These are phyloP conservation scores for Cryptoblepharus egeriae DNA, from an alignment of 2,797 vertebrate genomes.

Conservation along the genomic window DNA sequence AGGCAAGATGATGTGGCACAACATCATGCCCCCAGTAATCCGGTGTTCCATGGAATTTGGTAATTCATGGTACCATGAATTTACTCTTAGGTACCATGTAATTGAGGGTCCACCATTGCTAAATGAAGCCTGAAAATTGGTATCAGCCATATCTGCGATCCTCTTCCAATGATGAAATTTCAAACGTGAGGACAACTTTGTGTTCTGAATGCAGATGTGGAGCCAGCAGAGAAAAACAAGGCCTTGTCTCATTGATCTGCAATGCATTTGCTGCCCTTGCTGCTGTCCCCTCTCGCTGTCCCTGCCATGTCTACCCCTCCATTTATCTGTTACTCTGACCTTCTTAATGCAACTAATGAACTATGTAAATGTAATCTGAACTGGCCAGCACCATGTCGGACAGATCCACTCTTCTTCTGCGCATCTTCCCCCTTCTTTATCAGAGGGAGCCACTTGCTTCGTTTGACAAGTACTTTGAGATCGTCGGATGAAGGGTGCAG, in stretches of 20 bases:
- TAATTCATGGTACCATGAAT: too few relatives aligned
- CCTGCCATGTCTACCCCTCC: neutral
- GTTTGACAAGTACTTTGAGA: conserved; percentile 20
- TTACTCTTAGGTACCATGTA: too few relatives aligned
- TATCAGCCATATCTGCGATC: neutral
- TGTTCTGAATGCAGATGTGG: neutral
- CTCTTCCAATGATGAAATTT: too few relatives aligned
- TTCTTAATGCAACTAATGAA: neutral
- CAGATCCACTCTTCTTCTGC: neutral
- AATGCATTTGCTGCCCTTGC: neutral
- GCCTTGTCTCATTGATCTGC: neutral
- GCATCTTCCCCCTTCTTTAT: neutral
- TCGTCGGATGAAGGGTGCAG: neutral
- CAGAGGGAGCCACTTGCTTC: neutral
- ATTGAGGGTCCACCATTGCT: too few relatives aligned
- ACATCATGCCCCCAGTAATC: too few relatives aligned
- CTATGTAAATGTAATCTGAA: neutral
- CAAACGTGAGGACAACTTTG: neutral
- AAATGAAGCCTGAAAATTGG: neutral
- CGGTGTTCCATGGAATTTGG: too few relatives aligned
- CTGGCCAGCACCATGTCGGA: neutral
- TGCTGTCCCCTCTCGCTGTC: neutral
- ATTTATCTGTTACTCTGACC: neutral
- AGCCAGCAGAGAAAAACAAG: too few relatives aligned
- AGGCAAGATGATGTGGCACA: too few relatives aligned